Evolutionary conservation across 2,888 invertebrate species (phyloP).

Genomic region (Parelbella ahira): DNA sequence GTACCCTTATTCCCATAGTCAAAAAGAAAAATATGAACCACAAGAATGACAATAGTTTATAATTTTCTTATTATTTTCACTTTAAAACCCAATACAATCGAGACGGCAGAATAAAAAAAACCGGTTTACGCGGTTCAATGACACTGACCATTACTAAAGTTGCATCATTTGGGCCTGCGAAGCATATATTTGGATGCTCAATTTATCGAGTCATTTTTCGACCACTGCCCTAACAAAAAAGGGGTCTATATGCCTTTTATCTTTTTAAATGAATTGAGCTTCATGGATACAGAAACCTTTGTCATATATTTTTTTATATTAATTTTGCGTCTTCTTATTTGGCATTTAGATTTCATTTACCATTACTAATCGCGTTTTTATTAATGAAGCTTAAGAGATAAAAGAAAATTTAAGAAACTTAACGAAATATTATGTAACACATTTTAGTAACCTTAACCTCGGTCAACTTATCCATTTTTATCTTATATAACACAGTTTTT

Average conservation of each 20-base stretch:
- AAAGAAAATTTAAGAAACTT: too few relatives aligned
- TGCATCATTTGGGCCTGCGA: conserved; percentile 55
- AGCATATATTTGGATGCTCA: conserved; percentile 40
- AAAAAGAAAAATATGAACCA: too few relatives aligned
- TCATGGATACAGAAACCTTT: conserved; percentile 3
- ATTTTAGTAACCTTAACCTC: too few relatives aligned
- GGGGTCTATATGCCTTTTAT: conserved; percentile 10
- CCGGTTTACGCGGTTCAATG: conserved; percentile 58
- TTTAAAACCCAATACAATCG: conserved; percentile 12
- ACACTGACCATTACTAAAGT: conserved; percentile 58
- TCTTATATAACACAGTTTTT: too few relatives aligned
- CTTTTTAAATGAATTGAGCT: conserved; percentile 19
- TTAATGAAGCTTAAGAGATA: neutral
- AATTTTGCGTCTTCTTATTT: conserved; percentile 2
- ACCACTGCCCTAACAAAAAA: conserved; percentile 34
- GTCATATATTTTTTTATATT: conserved; percentile 11
- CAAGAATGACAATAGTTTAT: too few relatives aligned
- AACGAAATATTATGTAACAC: too few relatives aligned
- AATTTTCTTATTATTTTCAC: too few relatives aligned
- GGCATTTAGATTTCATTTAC: neutral
- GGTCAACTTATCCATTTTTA: too few relatives aligned
- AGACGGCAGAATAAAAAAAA: conserved; percentile 35
- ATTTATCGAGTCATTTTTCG: conserved; percentile 54
- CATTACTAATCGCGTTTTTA: conserved; percentile 5
- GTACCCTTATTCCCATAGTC: too few relatives aligned